These are phyloP conservation scores for Elysia chlorotica DNA, from an alignment of 1,140 invertebrate species.

Conservation along the genomic window DNA sequence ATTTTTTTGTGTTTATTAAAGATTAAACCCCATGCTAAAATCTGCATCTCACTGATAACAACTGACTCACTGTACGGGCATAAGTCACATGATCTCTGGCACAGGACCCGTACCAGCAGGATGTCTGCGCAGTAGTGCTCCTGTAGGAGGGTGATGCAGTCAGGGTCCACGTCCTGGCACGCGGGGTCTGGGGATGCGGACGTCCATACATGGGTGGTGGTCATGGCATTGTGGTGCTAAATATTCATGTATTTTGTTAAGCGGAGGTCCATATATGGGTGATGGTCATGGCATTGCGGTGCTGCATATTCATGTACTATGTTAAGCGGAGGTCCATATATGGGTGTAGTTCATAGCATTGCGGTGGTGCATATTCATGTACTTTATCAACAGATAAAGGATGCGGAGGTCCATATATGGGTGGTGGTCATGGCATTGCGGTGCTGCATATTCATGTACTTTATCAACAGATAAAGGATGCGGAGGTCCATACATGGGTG, in stretches of 20 bases:
- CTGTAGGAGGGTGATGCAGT: constrained; percentile 9
- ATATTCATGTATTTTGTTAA: neutral
- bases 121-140: constrained; percentile 5
- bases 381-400: too few relatives aligned
- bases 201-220: neutral
- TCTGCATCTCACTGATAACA: too few relatives aligned
- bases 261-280: neutral
- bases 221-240: neutral
- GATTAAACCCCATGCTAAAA: too few relatives aligned
- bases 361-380: neutral
- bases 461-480: too few relatives aligned
- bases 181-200: neutral
- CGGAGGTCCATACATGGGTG: too few relatives aligned
- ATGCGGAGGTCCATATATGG: neutral
- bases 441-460: too few relatives aligned
- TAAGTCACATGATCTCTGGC: constrained; percentile 3
- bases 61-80: constrained; percentile 10
- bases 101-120: neutral
- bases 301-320: neutral
- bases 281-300: neutral
- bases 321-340: neutral
- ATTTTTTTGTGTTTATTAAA: too few relatives aligned
- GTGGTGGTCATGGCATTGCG: neutral
- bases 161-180: constrained; percentile 15
- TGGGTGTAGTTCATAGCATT: neutral